Evolutionary conservation across 1,140 invertebrate species (phyloP), one percentile per base, ranked within the genome.

Genomic region (Drosophila lacteicornis): DNA sequence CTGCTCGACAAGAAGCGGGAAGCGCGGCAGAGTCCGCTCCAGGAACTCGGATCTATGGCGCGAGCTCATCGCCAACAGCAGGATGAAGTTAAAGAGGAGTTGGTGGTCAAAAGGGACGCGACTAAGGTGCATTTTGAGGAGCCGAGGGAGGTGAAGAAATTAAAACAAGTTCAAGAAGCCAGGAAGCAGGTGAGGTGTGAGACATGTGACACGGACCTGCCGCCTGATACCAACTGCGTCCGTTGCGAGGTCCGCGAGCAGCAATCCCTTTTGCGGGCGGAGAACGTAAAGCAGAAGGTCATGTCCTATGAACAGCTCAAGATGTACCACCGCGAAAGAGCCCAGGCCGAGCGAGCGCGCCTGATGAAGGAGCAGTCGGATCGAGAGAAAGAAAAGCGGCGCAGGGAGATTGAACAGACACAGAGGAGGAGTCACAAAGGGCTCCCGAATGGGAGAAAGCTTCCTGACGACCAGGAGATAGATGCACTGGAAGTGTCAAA

Each of bases 1-100:
- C 5, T 66, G 5, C n/a, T 45, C 5, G 12, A 17, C 3, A 66
- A 45, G 9, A 66, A n/a, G 12, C 57, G 62, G 2, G 57, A 63
- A 13, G 27, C n/a, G 40, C 38, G 12, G 2, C 25, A 27, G 2
- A 15, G 51, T 15, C 51, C 7, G 4, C 19, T 13, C 13, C 17
- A 25, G 15, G 27, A 61, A 4, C 19, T 38, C 7, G 4, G 3
- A 33, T 2, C 19, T 2, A 12, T 4, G 6, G 1, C 2, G 4
- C 3, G 9, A 45, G 12, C 27, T 17, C 27, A 4, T 13, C 17
- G 0, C 12, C 51, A 38, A 53, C 15, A 22, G 2, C 6, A 12
- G 8, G 3, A 42, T 33, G 15, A 38, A 22, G 12, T 33, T 9
- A 19, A 19, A 19, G 17, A 22, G 12, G 30, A 13, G 6, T 12